These are phyloP conservation scores for human (Homo sapiens) DNA, from an alignment of 2,113 vertebrate species.

Conservation along the genomic window DNA sequence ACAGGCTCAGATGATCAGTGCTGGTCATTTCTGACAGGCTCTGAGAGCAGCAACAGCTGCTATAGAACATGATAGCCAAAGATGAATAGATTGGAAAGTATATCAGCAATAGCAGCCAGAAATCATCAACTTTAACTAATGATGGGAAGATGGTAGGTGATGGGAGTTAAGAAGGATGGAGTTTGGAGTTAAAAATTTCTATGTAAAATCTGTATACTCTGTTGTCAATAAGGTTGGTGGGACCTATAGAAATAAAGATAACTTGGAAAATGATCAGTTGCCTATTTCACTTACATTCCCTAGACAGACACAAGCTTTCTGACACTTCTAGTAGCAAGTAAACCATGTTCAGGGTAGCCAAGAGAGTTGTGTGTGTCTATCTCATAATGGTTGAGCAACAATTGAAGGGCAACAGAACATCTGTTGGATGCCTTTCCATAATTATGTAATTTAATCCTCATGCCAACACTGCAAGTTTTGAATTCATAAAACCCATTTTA, in stretches of 20 bases:
- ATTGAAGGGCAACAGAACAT: neutral
- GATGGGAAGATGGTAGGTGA: neutral
- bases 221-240: neutral
- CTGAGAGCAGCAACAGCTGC: neutral
- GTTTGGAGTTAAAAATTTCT: neutral
- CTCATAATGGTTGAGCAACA: neutral
- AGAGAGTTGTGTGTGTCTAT: neutral
- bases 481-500: slow-evolving; percentile 23
- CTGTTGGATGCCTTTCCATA: neutral
- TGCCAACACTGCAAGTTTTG: neutral
- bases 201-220: neutral
- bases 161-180: neutral
- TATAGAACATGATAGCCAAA: neutral
- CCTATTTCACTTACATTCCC: neutral
- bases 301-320: neutral
- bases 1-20: neutral
- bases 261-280: neutral
- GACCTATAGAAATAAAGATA: neutral
- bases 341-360: neutral
- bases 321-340: neutral
- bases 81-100: neutral
- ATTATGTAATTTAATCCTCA: neutral
- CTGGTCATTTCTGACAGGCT: neutral
- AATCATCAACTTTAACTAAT: neutral
- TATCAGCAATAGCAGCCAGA: neutral